These are phyloP conservation scores for Pterobdella sp. DNA, from an alignment of 2,888 invertebrate genomes.

Conservation along the genomic window DNA sequence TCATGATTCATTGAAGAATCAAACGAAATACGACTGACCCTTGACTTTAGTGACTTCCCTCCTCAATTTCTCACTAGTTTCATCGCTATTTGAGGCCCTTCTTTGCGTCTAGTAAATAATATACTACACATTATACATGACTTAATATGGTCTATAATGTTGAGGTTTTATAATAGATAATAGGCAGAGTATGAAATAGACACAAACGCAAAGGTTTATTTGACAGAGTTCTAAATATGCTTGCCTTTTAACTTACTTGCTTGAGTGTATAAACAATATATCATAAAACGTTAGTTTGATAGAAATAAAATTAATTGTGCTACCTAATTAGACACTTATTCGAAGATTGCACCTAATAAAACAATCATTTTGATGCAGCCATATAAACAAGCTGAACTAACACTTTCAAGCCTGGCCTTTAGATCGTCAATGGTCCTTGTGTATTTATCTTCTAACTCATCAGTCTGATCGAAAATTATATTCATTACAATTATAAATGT, in stretches of 20 bases:
- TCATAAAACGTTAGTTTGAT: too few relatives aligned
- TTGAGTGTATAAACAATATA: too few relatives aligned
- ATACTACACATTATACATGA: not conserved
- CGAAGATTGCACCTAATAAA: not conserved
- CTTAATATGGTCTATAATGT: too few relatives aligned
- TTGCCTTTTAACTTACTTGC: too few relatives aligned
- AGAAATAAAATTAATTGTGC: too few relatives aligned
- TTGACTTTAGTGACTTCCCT: slow-evolving; percentile 28
- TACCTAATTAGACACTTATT: too few relatives aligned
- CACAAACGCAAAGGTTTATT: too few relatives aligned
- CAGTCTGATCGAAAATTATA: slow-evolving; percentile 24
- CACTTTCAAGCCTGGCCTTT: slow-evolving; percentile 25
- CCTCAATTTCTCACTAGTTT: slow-evolving; percentile 22
- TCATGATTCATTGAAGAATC: too few relatives aligned
- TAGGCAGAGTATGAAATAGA: too few relatives aligned
- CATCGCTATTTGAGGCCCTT: slow-evolving; percentile 16
- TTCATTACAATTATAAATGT: too few relatives aligned
- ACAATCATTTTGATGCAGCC: not conserved
- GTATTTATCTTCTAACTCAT: slow-evolving; percentile 29
- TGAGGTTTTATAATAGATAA: too few relatives aligned
- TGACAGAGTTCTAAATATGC: too few relatives aligned
- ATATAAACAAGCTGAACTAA: slow-evolving; percentile 5
- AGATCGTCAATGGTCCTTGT: slow-evolving; percentile 27
- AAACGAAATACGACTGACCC: not conserved
- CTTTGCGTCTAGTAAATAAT: slow-evolving; percentile 23